Conservation (phyloP, 92 coral and sea anemone genomes). For the Chrysogorgia sp. region DNA sequence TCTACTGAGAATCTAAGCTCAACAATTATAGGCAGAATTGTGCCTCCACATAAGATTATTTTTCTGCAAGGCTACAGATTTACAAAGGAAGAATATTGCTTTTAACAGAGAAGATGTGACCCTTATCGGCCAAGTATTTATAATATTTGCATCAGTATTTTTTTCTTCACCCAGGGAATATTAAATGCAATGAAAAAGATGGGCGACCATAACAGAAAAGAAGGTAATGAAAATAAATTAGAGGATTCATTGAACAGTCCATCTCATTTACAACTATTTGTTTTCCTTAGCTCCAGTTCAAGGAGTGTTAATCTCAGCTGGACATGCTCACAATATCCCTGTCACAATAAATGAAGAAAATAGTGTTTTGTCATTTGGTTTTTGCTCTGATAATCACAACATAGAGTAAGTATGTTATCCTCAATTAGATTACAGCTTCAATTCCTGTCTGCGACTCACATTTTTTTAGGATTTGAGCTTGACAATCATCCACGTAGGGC, state of each 20-base stretch:
- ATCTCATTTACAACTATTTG: too few species aligned
- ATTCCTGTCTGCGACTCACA: too few species aligned
- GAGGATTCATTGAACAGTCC: too few species aligned
- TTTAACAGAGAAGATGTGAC: too few species aligned
- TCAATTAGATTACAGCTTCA: not conserved
- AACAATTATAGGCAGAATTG: too few species aligned
- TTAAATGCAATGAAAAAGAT: slow-evolving; percentile 78
- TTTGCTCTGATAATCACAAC: slow-evolving; percentile 77
- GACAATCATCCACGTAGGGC: too few species aligned
- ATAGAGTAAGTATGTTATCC: slow-evolving; percentile 67
- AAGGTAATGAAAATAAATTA: slow-evolving; percentile 12
- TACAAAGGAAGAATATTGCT: too few species aligned
- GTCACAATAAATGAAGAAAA: slow-evolving; percentile 53
- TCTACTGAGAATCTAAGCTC: too few species aligned
- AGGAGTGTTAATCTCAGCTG: slow-evolving; percentile 76
- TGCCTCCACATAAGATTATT: too few species aligned
- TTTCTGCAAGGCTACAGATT: too few species aligned
- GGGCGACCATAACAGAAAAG: slow-evolving; percentile 19
- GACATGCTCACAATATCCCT: slow-evolving; percentile 64
- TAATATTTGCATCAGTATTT: not conserved
- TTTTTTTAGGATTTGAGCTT: too few species aligned
- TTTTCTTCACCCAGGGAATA: slow-evolving; percentile 66
- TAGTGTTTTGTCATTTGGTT: slow-evolving; percentile 73
- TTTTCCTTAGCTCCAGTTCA: slow-evolving; percentile 73
- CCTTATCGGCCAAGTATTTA: too few species aligned